A percentile compares a stretch with the other conserved stretches of the same genome.
These are phyloP conservation scores for Ivindomyrus marchei DNA, from an alignment of 2,113 vertebrate species.

Conservation along the genomic window DNA sequence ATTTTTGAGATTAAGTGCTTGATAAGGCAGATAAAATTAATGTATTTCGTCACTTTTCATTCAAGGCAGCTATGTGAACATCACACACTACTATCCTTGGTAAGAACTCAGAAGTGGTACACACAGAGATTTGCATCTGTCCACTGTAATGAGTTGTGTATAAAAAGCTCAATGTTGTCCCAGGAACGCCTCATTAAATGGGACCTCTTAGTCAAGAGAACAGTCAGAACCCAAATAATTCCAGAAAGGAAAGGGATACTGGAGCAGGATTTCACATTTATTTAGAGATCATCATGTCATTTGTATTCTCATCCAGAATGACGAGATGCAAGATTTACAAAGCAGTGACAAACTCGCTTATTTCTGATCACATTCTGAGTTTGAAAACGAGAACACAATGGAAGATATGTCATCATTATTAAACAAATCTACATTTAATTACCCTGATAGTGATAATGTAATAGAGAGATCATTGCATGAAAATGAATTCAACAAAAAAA, in stretches of 20 bases:
- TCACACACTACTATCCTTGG: neutral
- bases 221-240: neutral
- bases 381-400: neutral
- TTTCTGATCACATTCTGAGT: neutral
- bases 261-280: slow-evolving; percentile 13
- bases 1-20: neutral
- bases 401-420: slow-evolving; percentile 29
- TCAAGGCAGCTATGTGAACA: neutral
- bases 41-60: neutral
- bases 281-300: neutral
- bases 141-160: neutral
- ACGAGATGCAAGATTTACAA: neutral
- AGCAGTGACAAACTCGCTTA: neutral
- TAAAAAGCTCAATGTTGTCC: neutral
- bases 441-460: slow-evolving; percentile 40
- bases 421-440: slow-evolving; percentile 38
- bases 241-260: neutral
- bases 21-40: neutral
- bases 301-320: neutral
- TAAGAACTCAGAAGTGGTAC: neutral
- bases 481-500: slow-evolving; percentile 42
- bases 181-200: neutral
- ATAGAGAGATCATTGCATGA: slow-evolving; percentile 27
- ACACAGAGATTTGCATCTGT: neutral
- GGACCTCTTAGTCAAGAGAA: neutral